These are phyloP conservation scores for Calliphora vomitoria DNA, from an alignment of 2,888 invertebrate genomes.

Conservation along the genomic window DNA sequence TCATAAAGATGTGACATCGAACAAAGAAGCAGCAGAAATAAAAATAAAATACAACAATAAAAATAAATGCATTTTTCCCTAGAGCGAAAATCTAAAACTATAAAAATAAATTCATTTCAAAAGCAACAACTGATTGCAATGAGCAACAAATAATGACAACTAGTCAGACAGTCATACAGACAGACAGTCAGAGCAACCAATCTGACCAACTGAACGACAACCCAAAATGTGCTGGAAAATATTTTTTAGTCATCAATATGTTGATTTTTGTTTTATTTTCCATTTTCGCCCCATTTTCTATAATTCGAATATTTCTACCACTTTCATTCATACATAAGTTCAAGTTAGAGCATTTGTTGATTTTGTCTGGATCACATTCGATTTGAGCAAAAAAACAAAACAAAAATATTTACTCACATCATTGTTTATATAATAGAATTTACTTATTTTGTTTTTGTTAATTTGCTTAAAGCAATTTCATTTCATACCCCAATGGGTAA, in stretches of 20 bases:
- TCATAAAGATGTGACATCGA: constrained; percentile 19
- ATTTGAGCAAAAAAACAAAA: not conserved
- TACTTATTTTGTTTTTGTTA: constrained; percentile 4
- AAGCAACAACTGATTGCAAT: constrained; percentile 33
- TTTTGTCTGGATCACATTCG: constrained; percentile 11
- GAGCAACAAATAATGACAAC: constrained; percentile 7
- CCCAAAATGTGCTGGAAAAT: not conserved
- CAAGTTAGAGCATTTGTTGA: constrained; percentile 3
- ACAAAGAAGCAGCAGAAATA: constrained; percentile 26
- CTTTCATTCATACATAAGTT: not conserved
- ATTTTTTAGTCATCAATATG: not conserved
- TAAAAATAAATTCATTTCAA: constrained; percentile 48
- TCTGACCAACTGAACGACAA: not conserved
- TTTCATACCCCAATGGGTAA: not conserved
- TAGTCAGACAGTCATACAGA: not conserved
- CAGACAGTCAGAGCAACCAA: constrained; percentile 4
- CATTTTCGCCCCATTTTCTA: not conserved
- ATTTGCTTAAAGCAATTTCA: not conserved
- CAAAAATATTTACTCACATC: not conserved
- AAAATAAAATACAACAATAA: constrained; percentile 45
- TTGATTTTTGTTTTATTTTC: not conserved
- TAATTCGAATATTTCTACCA: not conserved
- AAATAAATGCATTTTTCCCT: constrained; percentile 53
- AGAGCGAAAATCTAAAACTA: constrained; percentile 25
- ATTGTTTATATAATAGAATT: constrained; percentile 38